phyloP scores from a whole-genome alignment of 2,888 invertebrate genomes.

The Villa cingulata region DNA sequence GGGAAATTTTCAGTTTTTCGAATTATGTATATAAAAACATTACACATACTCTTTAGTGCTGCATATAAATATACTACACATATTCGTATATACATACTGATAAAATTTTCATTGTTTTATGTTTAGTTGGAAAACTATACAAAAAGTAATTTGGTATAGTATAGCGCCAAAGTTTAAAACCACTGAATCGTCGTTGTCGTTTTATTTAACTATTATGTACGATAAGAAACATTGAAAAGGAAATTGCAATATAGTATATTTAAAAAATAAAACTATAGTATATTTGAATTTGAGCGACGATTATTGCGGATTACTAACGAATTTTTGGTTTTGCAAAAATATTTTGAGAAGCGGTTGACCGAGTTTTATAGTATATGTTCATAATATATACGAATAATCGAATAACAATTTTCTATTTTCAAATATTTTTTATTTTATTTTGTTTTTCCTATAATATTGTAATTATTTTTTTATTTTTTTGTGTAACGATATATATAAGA shows the following conservation, averaged over 20 bases:
- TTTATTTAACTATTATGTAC: not conserved
- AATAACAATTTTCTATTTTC: too few relatives aligned
- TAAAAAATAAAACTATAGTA: not conserved
- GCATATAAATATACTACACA: not conserved
- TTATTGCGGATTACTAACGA: not conserved
- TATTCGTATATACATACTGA: not conserved
- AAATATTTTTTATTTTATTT: too few relatives aligned
- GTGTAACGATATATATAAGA: too few relatives aligned
- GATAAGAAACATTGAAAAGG: not conserved
- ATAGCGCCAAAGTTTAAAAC: conserved; percentile 6
- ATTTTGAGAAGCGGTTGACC: not conserved
- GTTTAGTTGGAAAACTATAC: conserved; percentile 5
- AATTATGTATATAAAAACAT: conserved; percentile 6
- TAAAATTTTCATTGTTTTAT: not conserved
- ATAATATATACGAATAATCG: too few relatives aligned
- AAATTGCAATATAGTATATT: not conserved
- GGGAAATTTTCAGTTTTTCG: conserved; percentile 7
- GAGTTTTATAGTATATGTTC: not conserved
- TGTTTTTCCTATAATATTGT: too few relatives aligned
- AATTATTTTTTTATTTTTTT: too few relatives aligned
- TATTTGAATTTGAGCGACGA: not conserved
- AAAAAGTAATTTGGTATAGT: not conserved
- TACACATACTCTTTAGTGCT: too few relatives aligned
- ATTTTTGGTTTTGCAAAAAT: not conserved
- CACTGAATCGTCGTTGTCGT: conserved; percentile 3